Percentiles rank a stretch among this genome's conserved stretches.
Conservation (phyloP, 2,797 vertebrate genomes). For the Erethizon dorsatum region DNA sequence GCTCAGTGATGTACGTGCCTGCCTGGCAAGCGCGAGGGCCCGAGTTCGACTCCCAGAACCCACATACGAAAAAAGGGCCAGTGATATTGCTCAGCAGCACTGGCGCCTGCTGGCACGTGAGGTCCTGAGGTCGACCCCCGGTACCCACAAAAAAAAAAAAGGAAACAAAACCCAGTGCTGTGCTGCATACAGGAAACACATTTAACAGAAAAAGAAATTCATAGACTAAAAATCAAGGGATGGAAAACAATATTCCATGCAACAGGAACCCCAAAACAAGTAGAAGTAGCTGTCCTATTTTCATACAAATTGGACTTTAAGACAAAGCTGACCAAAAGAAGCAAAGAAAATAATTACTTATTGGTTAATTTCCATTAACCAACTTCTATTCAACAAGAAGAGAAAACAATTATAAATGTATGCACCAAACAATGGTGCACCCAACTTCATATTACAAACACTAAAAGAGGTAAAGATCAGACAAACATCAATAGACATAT, state of each 20-base stretch:
- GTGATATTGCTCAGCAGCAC: no score
- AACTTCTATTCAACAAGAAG: neutral
- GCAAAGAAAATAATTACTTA: no score
- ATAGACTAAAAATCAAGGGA: neutral
- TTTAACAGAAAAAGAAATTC: neutral
- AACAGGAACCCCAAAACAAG: neutral
- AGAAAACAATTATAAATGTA: neutral
- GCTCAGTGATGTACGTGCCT: no score
- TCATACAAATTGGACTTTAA: neutral
- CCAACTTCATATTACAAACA: neutral
- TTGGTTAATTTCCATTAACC: no score
- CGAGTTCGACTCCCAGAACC: no score
- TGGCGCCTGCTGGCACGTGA: no score
- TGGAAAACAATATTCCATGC: neutral
- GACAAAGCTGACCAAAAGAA: neutral
- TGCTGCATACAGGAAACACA: neutral
- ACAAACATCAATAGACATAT: neutral
- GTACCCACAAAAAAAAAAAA: no score
- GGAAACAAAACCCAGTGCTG: neutral
- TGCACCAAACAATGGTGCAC: neutral
- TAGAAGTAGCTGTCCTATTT: neutral
- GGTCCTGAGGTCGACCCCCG: no score
- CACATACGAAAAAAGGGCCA: no score
- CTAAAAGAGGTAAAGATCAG: neutral
- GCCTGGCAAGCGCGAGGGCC: no score